phyloP scores from a whole-genome alignment of 2,797 vertebrate species.

The Lepus oiostolus region DNA sequence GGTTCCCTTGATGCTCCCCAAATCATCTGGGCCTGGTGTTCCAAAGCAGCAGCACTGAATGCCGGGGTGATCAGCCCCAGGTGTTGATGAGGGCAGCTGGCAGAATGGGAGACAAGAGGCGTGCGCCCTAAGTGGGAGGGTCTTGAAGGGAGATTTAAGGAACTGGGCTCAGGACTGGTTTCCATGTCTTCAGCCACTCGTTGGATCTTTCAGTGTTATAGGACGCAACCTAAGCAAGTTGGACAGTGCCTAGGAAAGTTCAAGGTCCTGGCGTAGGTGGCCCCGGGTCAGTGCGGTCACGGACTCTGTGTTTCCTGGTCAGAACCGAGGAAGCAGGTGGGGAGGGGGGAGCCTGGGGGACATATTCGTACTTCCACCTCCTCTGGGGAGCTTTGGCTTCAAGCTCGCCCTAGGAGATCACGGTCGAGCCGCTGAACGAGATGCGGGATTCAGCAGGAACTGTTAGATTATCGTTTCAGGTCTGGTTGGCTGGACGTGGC shows the following conservation, averaged over 20 bases:
- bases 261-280: background rate
- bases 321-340: background rate
- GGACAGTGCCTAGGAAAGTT: background rate
- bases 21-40: too few species aligned
- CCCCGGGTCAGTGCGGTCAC: background rate
- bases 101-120: background rate
- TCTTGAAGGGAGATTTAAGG: background rate
- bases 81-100: too few species aligned
- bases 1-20: too few species aligned
- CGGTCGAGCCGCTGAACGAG: too few species aligned
- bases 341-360: background rate
- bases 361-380: background rate
- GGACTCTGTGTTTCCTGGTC: too few species aligned
- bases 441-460: too few species aligned
- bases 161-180: background rate
- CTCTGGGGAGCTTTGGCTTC: background rate
- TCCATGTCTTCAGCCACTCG: background rate
- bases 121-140: background rate
- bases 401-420: too few species aligned
- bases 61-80: too few species aligned
- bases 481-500: too few species aligned
- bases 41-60: too few species aligned
- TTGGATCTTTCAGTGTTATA: background rate
- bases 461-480: too few species aligned
- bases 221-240: background rate